Base-by-base conservation (phyloP, 1,140 invertebrate genomes). In the Drosophila fuyamai region DNA sequence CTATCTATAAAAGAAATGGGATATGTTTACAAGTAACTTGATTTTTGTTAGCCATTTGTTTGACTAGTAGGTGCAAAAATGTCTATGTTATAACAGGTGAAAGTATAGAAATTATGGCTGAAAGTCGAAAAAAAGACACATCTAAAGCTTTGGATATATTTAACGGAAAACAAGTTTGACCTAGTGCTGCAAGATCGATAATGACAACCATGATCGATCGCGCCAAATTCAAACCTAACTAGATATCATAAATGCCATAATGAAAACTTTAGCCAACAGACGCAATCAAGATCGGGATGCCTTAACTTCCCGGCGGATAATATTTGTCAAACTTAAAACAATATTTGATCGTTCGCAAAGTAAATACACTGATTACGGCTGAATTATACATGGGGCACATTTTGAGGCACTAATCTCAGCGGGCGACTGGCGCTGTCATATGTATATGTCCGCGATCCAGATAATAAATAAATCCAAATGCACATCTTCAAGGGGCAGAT, bases 401-500 rank as follows among this genome's bases (percentile, higher is more conserved):
- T 83, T 74, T 60, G 53, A 62, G 41, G 54, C 63, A 48, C 46
- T 76, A 82, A 86, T 88, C 83, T 74, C 60, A 44, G 61, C 59
- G 66, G 72, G 67, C 47, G 27, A 36, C 55, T 72, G 72, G 44
- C 66, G 48, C 60, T 68, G 58, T 41, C 47, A 56, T 27, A 13
- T 56, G 38, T 4, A 8, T 32, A 32, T 32, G 29, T 10, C 16
- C 54, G 32, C 55, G 29, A 46, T 66, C 50, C 44, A 67, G 74
- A 85, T 72, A 88, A 76, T 89, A 80, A 74, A 89, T 89, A 78
- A 71, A 81, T 81, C 80, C 65, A 78, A 85, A 78, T 81, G 79
- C 78, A 85, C 63, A 81, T 81, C 65, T 81, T 62, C 43, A 51
- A 74, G 36, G 57, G 43, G 48, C 66, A 38, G 38, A 48, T 66